Evolutionary conservation across 2,888 invertebrate genomes (phyloP), one percentile per base, ranked within the genome.

Genomic region (Lepas anatifera): DNA sequence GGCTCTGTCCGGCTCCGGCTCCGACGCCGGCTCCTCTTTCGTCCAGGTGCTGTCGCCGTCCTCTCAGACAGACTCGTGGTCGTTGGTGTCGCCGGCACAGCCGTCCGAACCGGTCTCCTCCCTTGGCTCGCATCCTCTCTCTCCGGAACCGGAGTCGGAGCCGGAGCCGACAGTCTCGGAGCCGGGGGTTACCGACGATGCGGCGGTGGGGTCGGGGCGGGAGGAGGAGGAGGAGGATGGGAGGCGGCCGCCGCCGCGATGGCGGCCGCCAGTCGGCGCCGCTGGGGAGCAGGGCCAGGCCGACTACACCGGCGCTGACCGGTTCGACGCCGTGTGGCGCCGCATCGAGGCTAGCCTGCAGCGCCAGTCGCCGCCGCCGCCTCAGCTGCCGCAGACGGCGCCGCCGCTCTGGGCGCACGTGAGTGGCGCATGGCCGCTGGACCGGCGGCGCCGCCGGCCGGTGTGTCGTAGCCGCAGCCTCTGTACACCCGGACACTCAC

Each of bases 301-400:
- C 72, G 99, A 99, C 80, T 99, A 96, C 80, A 81, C 92, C 84
- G 98, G 98, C 58, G 87, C 87, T 70, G 99, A 99, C 81, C 89
- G 94, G 41, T 99, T 97, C 78, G 91, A 90, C 70, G 97, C 96
- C 81, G 98, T 99, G 32, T 35, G 32, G 58, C 58, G 58, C 35
- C 58, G 58, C 35, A 58, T 58, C 35, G 10, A 25, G 58, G 32
- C 32, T 8, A 58, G 35, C 18, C 32, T 58, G 58, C 32, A 35
- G 58, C 58, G 58, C 8, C 22, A 7, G 2, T 1, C 22, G 50
- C 22, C 32, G 58, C 71, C 67, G 16, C 66, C 64, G 69, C 4
- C 11, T 2, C 41, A 16, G 37, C 69, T 22, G 68, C 39, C 41
- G n/a, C n/a, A n/a, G n/a, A n/a, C n/a, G n/a, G n/a, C n/a, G n/a